These are phyloP conservation scores for Erebia ligea DNA, from an alignment of 2,888 invertebrate genomes.

Conservation along the genomic window DNA sequence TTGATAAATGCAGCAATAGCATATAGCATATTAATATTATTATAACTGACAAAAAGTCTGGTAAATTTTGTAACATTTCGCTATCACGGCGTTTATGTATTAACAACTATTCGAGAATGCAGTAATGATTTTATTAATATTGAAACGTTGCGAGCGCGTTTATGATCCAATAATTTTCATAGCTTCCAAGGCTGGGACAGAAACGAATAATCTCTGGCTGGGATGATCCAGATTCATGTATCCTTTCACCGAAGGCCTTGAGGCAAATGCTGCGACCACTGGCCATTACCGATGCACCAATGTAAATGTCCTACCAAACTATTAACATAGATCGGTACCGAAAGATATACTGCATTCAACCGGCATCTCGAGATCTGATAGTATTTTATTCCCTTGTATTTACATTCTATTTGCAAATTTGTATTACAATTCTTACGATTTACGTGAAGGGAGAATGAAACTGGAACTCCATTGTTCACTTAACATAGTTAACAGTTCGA, in stretches of 20 bases:
- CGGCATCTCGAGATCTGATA: constrained; percentile 57
- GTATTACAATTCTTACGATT: constrained; percentile 32
- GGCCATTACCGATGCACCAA: constrained; percentile 74
- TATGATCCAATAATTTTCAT: constrained; percentile 39
- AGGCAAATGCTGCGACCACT: constrained; percentile 59
- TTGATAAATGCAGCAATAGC: too few relatives aligned
- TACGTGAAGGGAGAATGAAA: constrained; percentile 30
- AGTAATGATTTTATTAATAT: constrained; percentile 42
- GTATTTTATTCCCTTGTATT: constrained; percentile 53
- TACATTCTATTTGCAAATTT: constrained; percentile 43
- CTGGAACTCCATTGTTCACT: constrained; percentile 37
- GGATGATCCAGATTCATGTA: constrained; percentile 79
- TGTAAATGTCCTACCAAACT: constrained; percentile 72
- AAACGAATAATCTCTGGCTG: constrained; percentile 42
- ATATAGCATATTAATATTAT: too few relatives aligned
- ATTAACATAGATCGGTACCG: constrained; percentile 75
- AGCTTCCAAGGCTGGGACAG: constrained; percentile 55
- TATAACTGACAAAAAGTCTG: background rate
- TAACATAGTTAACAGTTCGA: constrained; percentile 28
- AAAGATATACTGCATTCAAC: constrained; percentile 64
- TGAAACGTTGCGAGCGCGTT: constrained; percentile 47
- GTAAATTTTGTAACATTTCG: constrained; percentile 1
- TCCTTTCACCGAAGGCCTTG: constrained; percentile 81
- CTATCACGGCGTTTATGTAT: constrained; percentile 14
- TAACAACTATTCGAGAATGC: constrained; percentile 21